Evolutionary conservation across 1,140 invertebrate genomes (phyloP), one percentile per base, ranked within the genome.

Genomic region (Battus philenor): DNA sequence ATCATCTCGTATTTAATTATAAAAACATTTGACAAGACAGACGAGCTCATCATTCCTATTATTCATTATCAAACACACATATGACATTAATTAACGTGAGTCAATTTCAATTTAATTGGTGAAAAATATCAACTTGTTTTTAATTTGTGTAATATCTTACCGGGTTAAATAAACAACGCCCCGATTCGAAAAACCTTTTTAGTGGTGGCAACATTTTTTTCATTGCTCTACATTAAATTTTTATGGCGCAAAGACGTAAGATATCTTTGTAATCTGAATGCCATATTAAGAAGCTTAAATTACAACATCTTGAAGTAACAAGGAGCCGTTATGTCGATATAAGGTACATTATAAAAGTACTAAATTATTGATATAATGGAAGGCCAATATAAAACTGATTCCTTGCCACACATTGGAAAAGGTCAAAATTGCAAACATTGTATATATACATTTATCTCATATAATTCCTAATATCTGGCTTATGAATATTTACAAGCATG

Each of bases 221-320:
- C 31, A 17, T 33, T 33, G 17, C 17, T 34, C 32, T 34, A 34
- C 16, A 18, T 34, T 18, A 3, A 34, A 20, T 3, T 34, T 34
- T 20, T 33, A 12, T 34, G 17, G 17, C 26, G 26, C 9, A 29
- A 34, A 34, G 16, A 18, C 17, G 17, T 34, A 34, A 34, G 17
- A 34, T 34, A 18, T 34, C 17, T 34, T 34, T 34, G 32, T 34
- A 16, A 34, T 34, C 32, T 20, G 32, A 18, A 9, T n/a, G 4
- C 16, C 32, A 34, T 34, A 34, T 34, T 34, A 20, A 34, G 32
- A 12, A 11, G 20, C 17, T 34, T 34, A 34, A 34, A 34, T 34
- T 34, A 11, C 32, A 34, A 34, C 17, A 20, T 20, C 16, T 34
- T 20, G 32, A 34, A 20, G 2, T 3, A 33, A 29, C 18, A 20